Evolutionary conservation across 2,113 vertebrate genomes (phyloP).

Genomic region (Monopterus albus): DNA sequence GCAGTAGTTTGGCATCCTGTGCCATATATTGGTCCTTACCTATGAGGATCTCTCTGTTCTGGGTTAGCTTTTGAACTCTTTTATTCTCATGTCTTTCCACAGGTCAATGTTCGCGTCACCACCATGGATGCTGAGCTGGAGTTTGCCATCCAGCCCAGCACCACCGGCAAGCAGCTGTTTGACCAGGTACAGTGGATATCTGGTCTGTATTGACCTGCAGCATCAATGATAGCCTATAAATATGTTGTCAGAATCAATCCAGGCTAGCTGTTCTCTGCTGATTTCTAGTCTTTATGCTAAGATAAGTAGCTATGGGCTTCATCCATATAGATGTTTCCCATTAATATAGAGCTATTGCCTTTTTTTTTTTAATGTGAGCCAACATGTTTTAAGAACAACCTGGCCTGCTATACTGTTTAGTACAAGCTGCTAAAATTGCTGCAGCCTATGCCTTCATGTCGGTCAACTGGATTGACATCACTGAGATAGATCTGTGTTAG

Average conservation of each 20-base stretch:
- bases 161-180: constrained; percentile 95
- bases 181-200: constrained; percentile 86
- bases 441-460: background rate
- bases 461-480: constrained; percentile 10
- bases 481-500: background rate
- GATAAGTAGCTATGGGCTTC: background rate
- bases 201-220: background rate
- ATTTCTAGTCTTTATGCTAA: background rate
- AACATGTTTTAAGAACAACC: background rate
- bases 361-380: too few species aligned
- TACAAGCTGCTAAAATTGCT: background rate
- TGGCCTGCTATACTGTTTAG: background rate
- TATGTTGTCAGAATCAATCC: background rate
- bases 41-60: constrained; percentile 29
- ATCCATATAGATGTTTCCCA: too few species aligned
- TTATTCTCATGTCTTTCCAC: constrained; percentile 45
- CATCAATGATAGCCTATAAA: background rate
- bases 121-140: constrained; percentile 98
- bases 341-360: too few species aligned
- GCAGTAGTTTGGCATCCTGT: constrained; percentile 15
- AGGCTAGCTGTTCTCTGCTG: too few species aligned
- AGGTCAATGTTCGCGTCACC: constrained; percentile 97
- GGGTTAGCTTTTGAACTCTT: constrained; percentile 25
- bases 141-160: constrained; percentile 96
- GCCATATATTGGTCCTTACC: background rate